phyloP scores from a whole-genome alignment of 2,888 invertebrate species.

The Dugesia japonica region DNA sequence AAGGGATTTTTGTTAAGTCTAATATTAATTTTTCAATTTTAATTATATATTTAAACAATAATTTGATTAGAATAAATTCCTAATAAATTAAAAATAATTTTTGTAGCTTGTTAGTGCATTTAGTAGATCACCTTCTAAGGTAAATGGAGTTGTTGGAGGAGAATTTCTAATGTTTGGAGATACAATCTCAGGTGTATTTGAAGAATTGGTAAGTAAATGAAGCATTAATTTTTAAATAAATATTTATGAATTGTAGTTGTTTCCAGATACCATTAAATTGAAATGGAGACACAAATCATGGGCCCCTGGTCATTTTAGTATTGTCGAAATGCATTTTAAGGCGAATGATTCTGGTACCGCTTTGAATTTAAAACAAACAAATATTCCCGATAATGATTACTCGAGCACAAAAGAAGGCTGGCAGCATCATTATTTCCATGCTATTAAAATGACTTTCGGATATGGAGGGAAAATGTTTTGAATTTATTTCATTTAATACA shows the following conservation, averaged over 20 bases:
- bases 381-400: conserved; percentile 65
- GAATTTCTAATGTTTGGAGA: conserved; percentile 77
- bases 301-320: conserved; percentile 76
- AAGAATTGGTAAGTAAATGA: conserved; percentile 58
- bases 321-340: conserved; percentile 65
- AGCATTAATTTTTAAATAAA: neutral
- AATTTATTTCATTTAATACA: neutral
- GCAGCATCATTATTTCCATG: conserved; percentile 74
- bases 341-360: conserved; percentile 76
- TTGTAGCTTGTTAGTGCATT: conserved; percentile 72
- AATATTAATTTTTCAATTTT: too few relatives aligned
- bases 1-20: neutral
- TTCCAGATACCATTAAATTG: conserved; percentile 66
- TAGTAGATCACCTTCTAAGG: conserved; percentile 61
- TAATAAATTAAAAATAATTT: conserved; percentile 37
- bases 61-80: conserved; percentile 55
- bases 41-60: too few relatives aligned
- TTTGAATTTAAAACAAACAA: conserved; percentile 64
- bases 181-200: conserved; percentile 72
- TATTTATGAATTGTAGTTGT: conserved; percentile 51
- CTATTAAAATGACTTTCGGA: conserved; percentile 78
- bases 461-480: conserved; percentile 53
- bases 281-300: conserved; percentile 84
- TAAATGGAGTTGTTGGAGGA: conserved; percentile 66
- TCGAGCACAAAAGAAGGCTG: conserved; percentile 67